Percentiles rank a stretch among this genome's conserved stretches.
Evolutionary conservation across 2,113 vertebrate species (phyloP).

Genomic region (Microcebus jonahi): DNA sequence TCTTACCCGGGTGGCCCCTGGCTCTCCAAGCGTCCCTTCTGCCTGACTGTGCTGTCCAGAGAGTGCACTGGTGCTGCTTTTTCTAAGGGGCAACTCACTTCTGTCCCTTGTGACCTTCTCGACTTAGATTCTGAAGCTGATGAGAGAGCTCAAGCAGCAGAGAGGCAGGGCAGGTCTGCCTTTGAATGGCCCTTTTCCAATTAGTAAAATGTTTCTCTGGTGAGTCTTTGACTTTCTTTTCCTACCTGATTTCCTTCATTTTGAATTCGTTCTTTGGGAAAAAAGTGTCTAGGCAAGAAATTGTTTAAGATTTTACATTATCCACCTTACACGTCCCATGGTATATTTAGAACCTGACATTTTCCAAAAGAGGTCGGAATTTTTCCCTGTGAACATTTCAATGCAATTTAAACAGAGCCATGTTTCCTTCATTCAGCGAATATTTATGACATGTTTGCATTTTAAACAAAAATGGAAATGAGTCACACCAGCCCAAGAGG

Average conservation of each 20-base stretch:
- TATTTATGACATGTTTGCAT: not conserved
- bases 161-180: not conserved
- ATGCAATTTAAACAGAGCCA: not conserved
- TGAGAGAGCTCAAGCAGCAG: not conserved
- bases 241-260: not conserved
- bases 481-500: not conserved
- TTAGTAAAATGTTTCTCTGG: not conserved
- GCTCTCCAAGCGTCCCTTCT: too few relatives aligned
- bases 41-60: fast-evolving
- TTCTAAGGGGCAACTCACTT: not conserved
- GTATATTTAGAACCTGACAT: slow-evolving; percentile 26
- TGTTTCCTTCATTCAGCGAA: not conserved
- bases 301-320: not conserved
- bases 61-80: not conserved
- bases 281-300: not conserved
- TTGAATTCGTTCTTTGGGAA: not conserved
- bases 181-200: not conserved
- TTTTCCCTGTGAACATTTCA: not conserved
- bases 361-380: slow-evolving; percentile 39
- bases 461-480: not conserved
- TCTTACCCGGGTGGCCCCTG: not conserved
- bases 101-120: not conserved
- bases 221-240: not conserved
- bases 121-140: not conserved
- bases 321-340: not conserved